Evolutionary conservation across 1,140 invertebrate genomes (phyloP), one percentile per base, ranked within the genome.

Genomic region (Drosophila sulfurigaster): DNA sequence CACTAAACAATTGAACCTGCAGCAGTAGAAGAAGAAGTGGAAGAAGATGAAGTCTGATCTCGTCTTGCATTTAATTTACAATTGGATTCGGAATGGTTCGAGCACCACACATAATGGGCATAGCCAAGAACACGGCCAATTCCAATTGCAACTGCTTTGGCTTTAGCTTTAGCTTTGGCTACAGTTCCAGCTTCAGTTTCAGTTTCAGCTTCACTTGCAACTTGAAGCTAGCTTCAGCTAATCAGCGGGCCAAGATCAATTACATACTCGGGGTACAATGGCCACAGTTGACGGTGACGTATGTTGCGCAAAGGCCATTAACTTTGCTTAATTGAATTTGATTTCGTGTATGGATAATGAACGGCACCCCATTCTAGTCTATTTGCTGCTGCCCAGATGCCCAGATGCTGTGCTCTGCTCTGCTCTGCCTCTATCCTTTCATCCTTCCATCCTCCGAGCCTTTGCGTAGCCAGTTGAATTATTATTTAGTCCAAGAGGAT

Each of bases 291-390:
- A 73, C 70, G 70, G 64, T 67, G 70, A 82, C 80, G 78, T 71
- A 70, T 82, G 82, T 81, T 74, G 82, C 64, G 74, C 82, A 56
- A 73, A 87, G 75, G 83, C 82, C 83, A 86, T 87, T 86, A 86
- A 87, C 79, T 87, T 87, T 87, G 79, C 79, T 86, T 86, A 86
- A 86, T 86, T 86, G 82, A 87, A 86, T 87, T 80, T 87, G 82
- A 86, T 87, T 87, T 85, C 68, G 71, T 81, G 85, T 82, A 79
- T 73, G 86, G 82, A 86, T 86, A 87, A 82, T 87, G 65, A 87
- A 77, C 69, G 77, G 63, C 82, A 75, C 85, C 82, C 75, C 67
- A 87, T 81, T 65, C 41, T 51, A 72, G 43, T 20, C 45, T 56
- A 62, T 15, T 48, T 43, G 41, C 41, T 43, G 41, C 20, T 25